These are phyloP conservation scores for Poliocrania exsul DNA, from an alignment of 2,797 vertebrate species.

Conservation along the genomic window DNA sequence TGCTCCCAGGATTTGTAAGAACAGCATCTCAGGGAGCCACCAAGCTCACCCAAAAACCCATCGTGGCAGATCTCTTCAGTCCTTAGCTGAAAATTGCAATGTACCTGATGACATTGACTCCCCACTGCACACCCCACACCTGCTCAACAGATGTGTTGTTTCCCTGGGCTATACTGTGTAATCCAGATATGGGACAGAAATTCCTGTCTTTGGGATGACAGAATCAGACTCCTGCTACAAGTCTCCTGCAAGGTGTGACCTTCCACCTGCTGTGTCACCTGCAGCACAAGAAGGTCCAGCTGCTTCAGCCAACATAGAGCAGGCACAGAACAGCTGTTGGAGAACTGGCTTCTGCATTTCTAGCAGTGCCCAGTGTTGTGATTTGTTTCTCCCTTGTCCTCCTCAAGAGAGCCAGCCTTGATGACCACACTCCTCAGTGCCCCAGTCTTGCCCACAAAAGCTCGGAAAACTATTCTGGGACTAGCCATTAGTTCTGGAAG, in stretches of 20 bases:
- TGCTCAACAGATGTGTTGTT: neutral
- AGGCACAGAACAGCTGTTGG: neutral
- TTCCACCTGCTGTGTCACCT: neutral
- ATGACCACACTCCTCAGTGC: neutral
- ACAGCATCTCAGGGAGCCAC: neutral
- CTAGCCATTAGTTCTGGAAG: neutral
- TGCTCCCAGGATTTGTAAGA: neutral
- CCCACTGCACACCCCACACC: neutral
- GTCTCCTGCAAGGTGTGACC: neutral
- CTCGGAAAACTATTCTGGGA: neutral
- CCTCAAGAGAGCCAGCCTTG: neutral
- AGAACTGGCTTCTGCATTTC: neutral
- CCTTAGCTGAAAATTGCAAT: neutral
- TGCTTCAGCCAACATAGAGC: neutral
- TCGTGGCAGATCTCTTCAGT: neutral
- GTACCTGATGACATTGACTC: neutral
- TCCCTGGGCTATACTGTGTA: neutral
- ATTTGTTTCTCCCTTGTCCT: neutral
- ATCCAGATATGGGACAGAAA: neutral
- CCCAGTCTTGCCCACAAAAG: neutral
- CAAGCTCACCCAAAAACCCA: neutral
- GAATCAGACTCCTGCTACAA: neutral
- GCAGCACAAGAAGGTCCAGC: neutral
- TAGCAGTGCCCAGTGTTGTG: neutral
- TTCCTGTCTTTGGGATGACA: neutral